Conservation (phyloP, 2,888 invertebrate genomes). For the Agrotis segetum region DNA sequence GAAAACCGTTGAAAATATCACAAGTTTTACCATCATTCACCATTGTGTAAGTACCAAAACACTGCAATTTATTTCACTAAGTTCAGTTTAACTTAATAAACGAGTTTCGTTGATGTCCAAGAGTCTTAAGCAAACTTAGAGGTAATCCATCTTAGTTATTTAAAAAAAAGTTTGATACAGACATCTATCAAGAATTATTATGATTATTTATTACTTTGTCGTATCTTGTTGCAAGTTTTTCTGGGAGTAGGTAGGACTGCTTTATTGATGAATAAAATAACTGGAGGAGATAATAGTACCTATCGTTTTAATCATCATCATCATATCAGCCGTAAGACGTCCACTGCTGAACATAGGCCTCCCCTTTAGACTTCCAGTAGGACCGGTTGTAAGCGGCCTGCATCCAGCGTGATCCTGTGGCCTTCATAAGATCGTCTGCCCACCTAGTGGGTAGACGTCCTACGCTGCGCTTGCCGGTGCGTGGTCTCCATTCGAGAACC, state of each 20-base stretch:
- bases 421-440: too few species aligned
- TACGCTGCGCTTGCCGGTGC: too few species aligned
- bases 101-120: neutral
- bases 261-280: conserved; percentile 2
- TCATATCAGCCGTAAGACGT: too few species aligned
- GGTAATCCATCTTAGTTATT: conserved; percentile 15
- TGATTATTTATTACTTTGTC: conserved; percentile 7
- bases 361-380: too few species aligned
- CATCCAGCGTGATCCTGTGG: too few species aligned
- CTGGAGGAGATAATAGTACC: neutral
- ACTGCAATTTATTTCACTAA: conserved; percentile 4
- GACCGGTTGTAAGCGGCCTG: too few species aligned
- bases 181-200: conserved; percentile 5
- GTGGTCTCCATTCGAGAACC: too few species aligned
- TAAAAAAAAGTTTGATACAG: neutral
- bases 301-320: too few species aligned
- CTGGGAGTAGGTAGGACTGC: neutral
- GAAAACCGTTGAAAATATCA: neutral
- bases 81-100: conserved; percentile 22
- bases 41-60: conserved; percentile 1
- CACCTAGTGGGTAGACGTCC: too few species aligned
- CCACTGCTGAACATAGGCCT: too few species aligned
- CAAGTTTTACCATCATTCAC: neutral
- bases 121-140: conserved; percentile 15
- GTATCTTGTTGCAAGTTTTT: conserved; percentile 9